Percentiles rank a stretch among this genome's conserved stretches.
Conservation (phyloP, 2,888 invertebrate species). For the Operophtera brumata region DNA sequence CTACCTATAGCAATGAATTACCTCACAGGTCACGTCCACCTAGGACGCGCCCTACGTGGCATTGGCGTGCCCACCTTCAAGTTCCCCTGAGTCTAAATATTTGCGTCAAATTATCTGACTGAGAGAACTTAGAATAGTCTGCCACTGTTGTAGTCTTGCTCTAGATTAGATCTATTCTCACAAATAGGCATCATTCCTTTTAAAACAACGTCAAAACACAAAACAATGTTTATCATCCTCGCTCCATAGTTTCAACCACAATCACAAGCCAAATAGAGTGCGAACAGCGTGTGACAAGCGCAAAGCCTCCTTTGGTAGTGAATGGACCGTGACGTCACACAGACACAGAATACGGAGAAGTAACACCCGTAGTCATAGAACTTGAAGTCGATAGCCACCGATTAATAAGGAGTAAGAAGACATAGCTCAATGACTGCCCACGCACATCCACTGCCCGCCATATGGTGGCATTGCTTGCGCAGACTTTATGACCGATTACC, state of each 20-base stretch:
- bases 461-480: constrained; percentile 42
- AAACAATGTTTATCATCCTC: constrained; percentile 14
- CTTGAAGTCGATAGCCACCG: neutral
- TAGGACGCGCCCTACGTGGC: no score
- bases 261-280: constrained; percentile 38
- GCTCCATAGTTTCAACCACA: constrained; percentile 12
- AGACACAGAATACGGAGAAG: constrained; percentile 2
- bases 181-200: constrained; percentile 1
- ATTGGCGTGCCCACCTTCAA: no score
- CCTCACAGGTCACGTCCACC: no score
- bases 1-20: no score
- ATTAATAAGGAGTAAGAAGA: neutral
- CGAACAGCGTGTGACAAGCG: constrained; percentile 17
- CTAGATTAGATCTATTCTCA: neutral
- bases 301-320: constrained; percentile 42
- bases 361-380: neutral
- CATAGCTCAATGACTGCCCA: constrained; percentile 41
- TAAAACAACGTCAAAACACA: constrained; percentile 10
- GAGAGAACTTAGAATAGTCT: no score
- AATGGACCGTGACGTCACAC: constrained; percentile 61
- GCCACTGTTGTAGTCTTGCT: no score
- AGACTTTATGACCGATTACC: constrained; percentile 2
- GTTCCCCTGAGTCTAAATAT: no score
- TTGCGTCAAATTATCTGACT: no score
- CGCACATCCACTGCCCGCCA: constrained; percentile 46